Conservation (phyloP, 2,888 invertebrate species). For the Troilus luridus region DNA sequence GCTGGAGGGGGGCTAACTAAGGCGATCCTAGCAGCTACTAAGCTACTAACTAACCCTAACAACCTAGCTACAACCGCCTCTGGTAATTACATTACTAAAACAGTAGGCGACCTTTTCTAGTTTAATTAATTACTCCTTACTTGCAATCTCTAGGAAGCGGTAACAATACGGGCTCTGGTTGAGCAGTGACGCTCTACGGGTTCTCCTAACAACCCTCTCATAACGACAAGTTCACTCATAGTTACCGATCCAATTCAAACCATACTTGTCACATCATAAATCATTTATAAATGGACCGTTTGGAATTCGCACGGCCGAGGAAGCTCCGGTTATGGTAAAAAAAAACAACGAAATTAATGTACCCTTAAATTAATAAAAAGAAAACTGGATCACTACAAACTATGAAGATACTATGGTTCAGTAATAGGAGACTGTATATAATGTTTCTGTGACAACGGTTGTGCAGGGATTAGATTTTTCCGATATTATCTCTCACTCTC, state of each 20-base stretch:
- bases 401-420: too few relatives aligned
- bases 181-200: conserved; percentile 1
- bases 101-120: conserved; percentile 37
- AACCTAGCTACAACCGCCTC: conserved; percentile 19
- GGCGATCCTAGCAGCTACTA: neutral
- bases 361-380: too few relatives aligned
- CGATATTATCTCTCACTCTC: too few relatives aligned
- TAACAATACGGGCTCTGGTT: conserved; percentile 13
- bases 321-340: too few relatives aligned
- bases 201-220: neutral
- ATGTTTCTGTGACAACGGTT: too few relatives aligned
- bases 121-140: conserved; percentile 46
- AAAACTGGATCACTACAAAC: too few relatives aligned
- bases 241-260: neutral
- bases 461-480: too few relatives aligned
- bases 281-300: neutral
- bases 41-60: conserved; percentile 37
- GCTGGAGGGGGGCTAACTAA: neutral
- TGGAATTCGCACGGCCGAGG: neutral
- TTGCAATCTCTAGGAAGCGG: conserved; percentile 2
- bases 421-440: too few relatives aligned
- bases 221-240: neutral
- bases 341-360: too few relatives aligned
- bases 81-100: conserved; percentile 41
- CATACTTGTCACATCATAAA: neutral